phyloP scores from a whole-genome alignment of 2,797 vertebrate species.

The Siniperca undulata region DNA sequence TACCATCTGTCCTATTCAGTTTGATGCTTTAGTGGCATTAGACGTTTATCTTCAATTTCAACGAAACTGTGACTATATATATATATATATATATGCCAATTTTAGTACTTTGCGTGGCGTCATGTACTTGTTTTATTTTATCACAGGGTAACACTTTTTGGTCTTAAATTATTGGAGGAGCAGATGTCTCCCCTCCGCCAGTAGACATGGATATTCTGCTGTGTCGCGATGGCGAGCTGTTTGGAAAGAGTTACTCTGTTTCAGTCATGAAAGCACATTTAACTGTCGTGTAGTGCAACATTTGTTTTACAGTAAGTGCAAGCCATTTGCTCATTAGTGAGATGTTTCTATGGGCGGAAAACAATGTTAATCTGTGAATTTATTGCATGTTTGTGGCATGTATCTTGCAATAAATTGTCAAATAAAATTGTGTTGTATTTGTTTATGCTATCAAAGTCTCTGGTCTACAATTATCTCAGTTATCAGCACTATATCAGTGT shows the following conservation, averaged over 20 bases:
- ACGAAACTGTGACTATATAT: conserved; percentile 81
- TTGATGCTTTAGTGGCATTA: conserved; percentile 72
- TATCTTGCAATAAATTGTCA: conserved; percentile 96
- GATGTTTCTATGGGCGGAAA: conserved; percentile 89
- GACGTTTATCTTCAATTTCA: conserved; percentile 77
- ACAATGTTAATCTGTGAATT: conserved; percentile 89
- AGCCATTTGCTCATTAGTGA: conserved; percentile 63
- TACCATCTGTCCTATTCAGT: conserved; percentile 39
- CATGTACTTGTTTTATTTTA: conserved; percentile 77
- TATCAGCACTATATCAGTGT: not conserved
- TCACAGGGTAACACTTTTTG: conserved; percentile 82
- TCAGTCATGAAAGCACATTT: conserved; percentile 82
- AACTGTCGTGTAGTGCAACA: conserved; percentile 68
- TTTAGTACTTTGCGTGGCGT: conserved; percentile 74
- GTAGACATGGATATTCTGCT: conserved; percentile 57
- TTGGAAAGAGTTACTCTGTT: conserved; percentile 75
- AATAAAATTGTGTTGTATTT: conserved; percentile 49
- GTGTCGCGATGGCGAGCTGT: conserved; percentile 77
- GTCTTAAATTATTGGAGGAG: conserved; percentile 84
- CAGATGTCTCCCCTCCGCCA: conserved; percentile 46
- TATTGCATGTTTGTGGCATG: conserved; percentile 98
- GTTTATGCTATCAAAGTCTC: conserved; percentile 2
- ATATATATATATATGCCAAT: conserved; percentile 44
- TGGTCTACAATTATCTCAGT: not conserved
- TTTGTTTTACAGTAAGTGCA: conserved; percentile 67